Base-by-base conservation (phyloP, 2,113 vertebrate species). In the Brienomyrus brachyistius region DNA sequence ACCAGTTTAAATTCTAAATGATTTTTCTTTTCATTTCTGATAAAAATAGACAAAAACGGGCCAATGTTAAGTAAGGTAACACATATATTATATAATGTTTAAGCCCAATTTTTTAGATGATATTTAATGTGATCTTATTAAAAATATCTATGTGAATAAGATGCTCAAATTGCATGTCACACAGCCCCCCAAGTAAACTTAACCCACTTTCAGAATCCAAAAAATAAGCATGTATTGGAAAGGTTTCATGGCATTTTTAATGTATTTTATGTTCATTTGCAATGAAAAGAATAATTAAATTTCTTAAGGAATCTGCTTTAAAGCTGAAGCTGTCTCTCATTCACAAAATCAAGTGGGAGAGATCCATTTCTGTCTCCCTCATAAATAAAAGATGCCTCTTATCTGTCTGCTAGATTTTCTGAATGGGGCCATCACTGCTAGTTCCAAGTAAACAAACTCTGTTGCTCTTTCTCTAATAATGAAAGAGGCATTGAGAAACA, bases 301-400 rank as follows among this genome's bases (percentile, higher is more conserved):
- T 31, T 88, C 11, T 50, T 27, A 56, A 51, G 70, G 31, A 92
- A 88, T 85, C 52, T 52, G 89, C 88, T 91, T 54, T 31, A 88
- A 45, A 47, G 62, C 3, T 11, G 45, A 48, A 66, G 86, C 90
- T 50, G 21, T 47, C 86, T 92, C 92, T 92, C 83, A 90, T 56
- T 80, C 83, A 92, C 56, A 87, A 88, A 89, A 86, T 59, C 74
- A 56, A 89, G 31, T 90, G 80, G 27, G 40, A 82, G 88, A 27
- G 80, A 77, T 88, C 88, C 89, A 91, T 93, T 91, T 89, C 85
- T 90, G 90, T 88, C 89, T 90, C 51, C 89, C 83, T 91, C 88
- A 92, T 93, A 89, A 93, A 92, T 93, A 92, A 92, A 93, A 92
- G 0, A 92, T 91, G 89, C 74, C 21, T 74, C 62, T 59, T 89